Evolutionary conservation across 2,113 vertebrate genomes (phyloP).

Genomic region (Arothron firmamentum): DNA sequence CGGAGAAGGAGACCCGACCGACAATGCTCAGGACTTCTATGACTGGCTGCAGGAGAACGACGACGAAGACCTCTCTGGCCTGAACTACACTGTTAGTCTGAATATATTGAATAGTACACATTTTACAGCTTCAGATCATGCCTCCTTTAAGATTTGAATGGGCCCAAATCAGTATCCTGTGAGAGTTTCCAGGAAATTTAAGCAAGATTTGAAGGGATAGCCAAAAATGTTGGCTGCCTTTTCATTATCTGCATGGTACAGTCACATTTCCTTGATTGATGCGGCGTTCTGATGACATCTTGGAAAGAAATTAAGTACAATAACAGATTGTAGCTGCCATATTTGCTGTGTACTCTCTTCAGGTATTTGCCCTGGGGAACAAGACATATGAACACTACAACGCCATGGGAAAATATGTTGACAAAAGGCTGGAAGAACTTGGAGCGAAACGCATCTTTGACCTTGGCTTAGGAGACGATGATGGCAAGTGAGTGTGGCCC

Average conservation of each 20-base stretch:
- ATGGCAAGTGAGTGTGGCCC: slow-evolving; percentile 86
- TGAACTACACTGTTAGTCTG: slow-evolving; percentile 86
- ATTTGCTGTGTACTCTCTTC: slow-evolving; percentile 2
- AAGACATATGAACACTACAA: slow-evolving; percentile 99
- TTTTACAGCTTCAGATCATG: too few relatives aligned
- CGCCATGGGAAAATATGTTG: slow-evolving; percentile 94
- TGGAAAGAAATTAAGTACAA: too few relatives aligned
- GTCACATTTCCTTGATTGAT: too few relatives aligned
- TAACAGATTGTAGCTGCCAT: background rate
- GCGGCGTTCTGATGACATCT: background rate
- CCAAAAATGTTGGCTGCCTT: too few relatives aligned
- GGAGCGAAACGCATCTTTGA: slow-evolving; percentile 92
- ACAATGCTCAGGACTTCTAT: slow-evolving; percentile 97
- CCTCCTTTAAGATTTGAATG: background rate
- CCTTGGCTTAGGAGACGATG: slow-evolving; percentile 90
- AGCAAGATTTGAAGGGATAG: too few relatives aligned
- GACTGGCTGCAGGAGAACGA: slow-evolving; percentile 93
- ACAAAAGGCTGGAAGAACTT: slow-evolving; percentile 89
- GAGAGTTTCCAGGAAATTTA: too few relatives aligned
- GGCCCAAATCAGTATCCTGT: background rate
- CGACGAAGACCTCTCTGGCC: slow-evolving; percentile 79
- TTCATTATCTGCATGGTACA: too few relatives aligned
- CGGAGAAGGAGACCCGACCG: slow-evolving; percentile 93
- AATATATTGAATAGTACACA: too few relatives aligned
- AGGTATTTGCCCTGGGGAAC: slow-evolving; percentile 96